Conservation (phyloP, 2,113 vertebrate species). For the Pelvicachromis taeniatus region DNA sequence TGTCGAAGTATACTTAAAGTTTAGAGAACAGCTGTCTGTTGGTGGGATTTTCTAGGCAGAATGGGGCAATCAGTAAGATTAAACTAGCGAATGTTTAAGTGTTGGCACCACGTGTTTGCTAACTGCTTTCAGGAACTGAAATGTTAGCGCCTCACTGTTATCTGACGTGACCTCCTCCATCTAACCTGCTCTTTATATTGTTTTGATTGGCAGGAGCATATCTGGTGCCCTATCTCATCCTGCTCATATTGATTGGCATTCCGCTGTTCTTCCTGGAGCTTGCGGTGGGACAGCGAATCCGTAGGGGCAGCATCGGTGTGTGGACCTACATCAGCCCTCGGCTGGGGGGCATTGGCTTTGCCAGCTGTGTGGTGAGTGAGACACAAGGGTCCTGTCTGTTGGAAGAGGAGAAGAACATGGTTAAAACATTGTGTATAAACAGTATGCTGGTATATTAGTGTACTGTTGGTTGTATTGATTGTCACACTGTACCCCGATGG, state of each 20-base stretch:
- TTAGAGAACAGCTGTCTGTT: neutral
- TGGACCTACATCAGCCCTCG: conserved; percentile 98
- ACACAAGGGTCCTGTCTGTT: neutral
- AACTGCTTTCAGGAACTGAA: neutral
- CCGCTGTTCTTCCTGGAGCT: conserved; percentile 98
- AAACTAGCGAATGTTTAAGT: neutral
- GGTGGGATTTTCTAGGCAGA: neutral
- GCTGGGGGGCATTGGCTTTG: conserved; percentile 93
- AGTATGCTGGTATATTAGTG: neutral
- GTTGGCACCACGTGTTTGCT: neutral
- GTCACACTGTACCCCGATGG: neutral
- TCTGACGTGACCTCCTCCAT: neutral
- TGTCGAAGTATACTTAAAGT: neutral
- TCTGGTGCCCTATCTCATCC: conserved; percentile 91
- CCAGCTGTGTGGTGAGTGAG: conserved; percentile 90
- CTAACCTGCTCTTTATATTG: neutral
- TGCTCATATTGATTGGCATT: conserved; percentile 91
- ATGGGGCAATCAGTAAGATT: neutral
- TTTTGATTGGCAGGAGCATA: conserved; percentile 82
- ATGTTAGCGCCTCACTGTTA: neutral
- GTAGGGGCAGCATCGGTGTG: conserved; percentile 93
- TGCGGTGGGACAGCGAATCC: conserved; percentile 91
- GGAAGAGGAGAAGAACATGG: neutral
- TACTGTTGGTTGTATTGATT: neutral
- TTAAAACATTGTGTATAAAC: neutral